phyloP scores from a whole-genome alignment of 1,140 invertebrate genomes.

The Pogonus chalceus region DNA sequence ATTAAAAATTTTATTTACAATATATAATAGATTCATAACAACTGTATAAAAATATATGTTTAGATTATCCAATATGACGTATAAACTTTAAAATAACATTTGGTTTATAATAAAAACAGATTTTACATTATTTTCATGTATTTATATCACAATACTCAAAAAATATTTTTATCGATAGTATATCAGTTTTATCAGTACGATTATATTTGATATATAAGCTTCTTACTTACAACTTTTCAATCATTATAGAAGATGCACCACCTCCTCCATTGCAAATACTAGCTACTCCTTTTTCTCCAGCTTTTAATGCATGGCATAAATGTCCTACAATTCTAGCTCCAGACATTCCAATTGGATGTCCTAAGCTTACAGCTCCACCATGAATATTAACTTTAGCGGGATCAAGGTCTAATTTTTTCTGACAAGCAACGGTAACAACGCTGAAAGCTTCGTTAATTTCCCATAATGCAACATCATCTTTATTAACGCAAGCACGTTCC shows the following conservation, averaged over 20 bases:
- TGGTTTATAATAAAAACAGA: too few species aligned
- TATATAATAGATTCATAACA: conserved; percentile 12
- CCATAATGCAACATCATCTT: conserved; percentile 87
- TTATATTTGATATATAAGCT: too few species aligned
- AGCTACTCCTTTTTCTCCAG: conserved; percentile 87
- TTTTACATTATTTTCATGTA: too few species aligned
- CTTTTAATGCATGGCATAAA: conserved; percentile 77
- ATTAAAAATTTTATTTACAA: conserved; percentile 1
- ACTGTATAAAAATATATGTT: not conserved
- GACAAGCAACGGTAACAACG: conserved; percentile 88
- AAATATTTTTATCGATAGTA: too few species aligned
- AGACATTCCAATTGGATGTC: conserved; percentile 99
- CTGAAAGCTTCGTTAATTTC: conserved; percentile 99
- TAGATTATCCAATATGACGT: too few species aligned
- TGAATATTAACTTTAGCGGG: conserved; percentile 87
- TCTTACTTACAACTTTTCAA: conserved; percentile 81
- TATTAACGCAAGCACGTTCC: conserved; percentile 66
- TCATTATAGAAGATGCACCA: conserved; percentile 82
- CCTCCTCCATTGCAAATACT: conserved; percentile 98
- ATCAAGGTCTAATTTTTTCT: conserved; percentile 81
- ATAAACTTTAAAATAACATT: too few species aligned
- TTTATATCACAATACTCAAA: too few species aligned
- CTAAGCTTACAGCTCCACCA: conserved; percentile 96
- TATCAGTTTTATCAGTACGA: not conserved
- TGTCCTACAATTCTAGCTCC: conserved; percentile 88